Evolutionary conservation across 2,888 invertebrate species (phyloP).

Genomic region (Helobdella robusta): DNA sequence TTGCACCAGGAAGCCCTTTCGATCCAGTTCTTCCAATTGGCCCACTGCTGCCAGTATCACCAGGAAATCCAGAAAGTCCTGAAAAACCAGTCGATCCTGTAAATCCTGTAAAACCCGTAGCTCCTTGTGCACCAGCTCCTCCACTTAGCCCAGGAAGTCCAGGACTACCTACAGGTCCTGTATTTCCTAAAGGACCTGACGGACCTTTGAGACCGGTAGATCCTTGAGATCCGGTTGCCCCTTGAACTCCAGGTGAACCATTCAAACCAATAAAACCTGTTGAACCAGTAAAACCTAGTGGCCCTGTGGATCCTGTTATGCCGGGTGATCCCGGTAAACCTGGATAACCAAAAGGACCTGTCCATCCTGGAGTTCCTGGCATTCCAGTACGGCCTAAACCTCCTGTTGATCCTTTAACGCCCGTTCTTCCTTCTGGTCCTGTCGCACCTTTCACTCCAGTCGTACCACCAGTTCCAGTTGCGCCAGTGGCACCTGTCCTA

Average conservation of each 20-base stretch:
- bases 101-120: conserved; percentile 9
- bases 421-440: background rate
- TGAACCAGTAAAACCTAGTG: conserved; percentile 18
- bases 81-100: conserved; percentile 8
- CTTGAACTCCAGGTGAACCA: background rate
- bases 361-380: background rate
- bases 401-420: conserved; percentile 16
- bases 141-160: conserved; percentile 25
- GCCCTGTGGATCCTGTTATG: conserved; percentile 6
- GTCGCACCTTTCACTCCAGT: conserved; percentile 13
- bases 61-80: conserved; percentile 11
- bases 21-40: background rate
- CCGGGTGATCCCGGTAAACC: conserved; percentile 18
- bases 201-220: background rate
- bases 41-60: background rate
- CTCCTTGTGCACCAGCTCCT: conserved; percentile 18
- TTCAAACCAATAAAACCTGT: conserved; percentile 15
- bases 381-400: conserved; percentile 5
- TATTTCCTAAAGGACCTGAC: conserved; percentile 4
- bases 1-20: conserved; percentile 22
- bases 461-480: conserved; percentile 18
- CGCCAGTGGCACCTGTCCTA: conserved; percentile 3
- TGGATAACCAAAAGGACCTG: conserved; percentile 2
- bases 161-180: conserved; percentile 16
- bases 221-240: conserved; percentile 2